These are phyloP conservation scores for Lophochroa leadbeateri DNA, from an alignment of 2,113 vertebrate genomes.

Conservation along the genomic window DNA sequence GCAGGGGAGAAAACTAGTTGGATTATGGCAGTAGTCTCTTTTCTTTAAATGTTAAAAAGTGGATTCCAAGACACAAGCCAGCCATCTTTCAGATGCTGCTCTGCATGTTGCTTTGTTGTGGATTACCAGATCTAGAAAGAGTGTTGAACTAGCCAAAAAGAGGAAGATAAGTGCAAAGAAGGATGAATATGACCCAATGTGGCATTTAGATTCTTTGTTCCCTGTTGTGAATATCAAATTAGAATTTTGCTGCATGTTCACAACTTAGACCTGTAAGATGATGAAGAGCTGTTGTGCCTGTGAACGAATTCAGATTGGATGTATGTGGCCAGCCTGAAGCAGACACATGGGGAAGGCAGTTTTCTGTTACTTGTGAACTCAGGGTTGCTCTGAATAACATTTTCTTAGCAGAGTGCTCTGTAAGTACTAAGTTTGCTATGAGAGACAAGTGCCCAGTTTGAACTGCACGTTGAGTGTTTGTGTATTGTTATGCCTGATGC, in stretches of 20 bases:
- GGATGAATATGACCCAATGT: background rate
- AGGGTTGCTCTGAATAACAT: background rate
- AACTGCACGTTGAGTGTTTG: rapidly evolving
- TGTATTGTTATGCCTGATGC: background rate
- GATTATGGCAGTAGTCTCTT: background rate
- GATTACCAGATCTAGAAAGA: background rate
- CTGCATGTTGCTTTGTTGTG: background rate
- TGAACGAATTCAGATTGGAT: background rate
- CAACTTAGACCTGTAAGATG: background rate
- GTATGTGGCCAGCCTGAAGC: background rate
- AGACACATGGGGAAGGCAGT: background rate
- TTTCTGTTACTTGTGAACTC: background rate
- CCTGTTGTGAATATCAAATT: background rate
- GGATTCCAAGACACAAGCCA: background rate
- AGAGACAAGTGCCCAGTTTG: background rate
- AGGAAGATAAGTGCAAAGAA: background rate
- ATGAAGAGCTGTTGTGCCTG: rapidly evolving
- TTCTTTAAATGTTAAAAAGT: background rate
- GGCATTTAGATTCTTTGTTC: background rate
- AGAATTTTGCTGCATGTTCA: background rate
- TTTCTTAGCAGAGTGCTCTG: background rate
- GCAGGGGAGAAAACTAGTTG: background rate
- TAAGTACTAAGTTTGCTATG: background rate
- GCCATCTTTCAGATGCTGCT: background rate
- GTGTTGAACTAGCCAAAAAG: background rate